Conservation (phyloP, 2,888 invertebrate species). For the Agrotis clavis region DNA sequence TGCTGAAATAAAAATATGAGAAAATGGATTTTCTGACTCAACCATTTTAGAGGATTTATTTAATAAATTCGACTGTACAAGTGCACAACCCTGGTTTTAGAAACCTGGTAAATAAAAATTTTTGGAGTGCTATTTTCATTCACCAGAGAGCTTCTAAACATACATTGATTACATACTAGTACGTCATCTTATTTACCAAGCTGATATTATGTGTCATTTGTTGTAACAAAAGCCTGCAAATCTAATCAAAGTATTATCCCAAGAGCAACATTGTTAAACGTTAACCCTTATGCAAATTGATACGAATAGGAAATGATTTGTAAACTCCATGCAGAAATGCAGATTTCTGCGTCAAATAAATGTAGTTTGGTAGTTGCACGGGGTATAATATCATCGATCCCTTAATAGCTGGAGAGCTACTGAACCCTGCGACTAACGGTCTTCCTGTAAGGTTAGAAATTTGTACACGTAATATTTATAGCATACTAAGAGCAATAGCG, state of each 20-base stretch:
- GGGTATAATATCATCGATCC: background rate
- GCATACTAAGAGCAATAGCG: too few species aligned
- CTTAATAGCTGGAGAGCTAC: too few species aligned
- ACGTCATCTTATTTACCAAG: background rate
- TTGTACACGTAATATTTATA: too few species aligned
- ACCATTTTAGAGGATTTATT: background rate
- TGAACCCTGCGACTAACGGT: too few species aligned
- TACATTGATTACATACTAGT: too few species aligned
- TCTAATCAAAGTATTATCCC: background rate
- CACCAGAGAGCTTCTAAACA: background rate
- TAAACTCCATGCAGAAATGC: conserved; percentile 26
- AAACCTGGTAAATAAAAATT: too few species aligned
- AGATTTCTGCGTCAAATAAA: conserved; percentile 24
- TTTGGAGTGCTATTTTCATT: too few species aligned
- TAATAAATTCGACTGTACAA: background rate
- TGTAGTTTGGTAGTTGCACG: conserved; percentile 1
- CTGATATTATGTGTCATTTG: background rate
- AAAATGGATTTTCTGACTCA: conserved; percentile 20
- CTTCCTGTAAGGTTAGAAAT: too few species aligned
- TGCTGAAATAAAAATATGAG: conserved; percentile 19
- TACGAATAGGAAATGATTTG: conserved; percentile 34
- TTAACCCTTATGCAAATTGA: conserved; percentile 41
- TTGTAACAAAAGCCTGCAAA: background rate
- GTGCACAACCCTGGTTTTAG: background rate
- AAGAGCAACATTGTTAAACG: background rate